Evolutionary conservation across 2,113 vertebrate species (phyloP).

Genomic region (Stegostoma tigrinum): DNA sequence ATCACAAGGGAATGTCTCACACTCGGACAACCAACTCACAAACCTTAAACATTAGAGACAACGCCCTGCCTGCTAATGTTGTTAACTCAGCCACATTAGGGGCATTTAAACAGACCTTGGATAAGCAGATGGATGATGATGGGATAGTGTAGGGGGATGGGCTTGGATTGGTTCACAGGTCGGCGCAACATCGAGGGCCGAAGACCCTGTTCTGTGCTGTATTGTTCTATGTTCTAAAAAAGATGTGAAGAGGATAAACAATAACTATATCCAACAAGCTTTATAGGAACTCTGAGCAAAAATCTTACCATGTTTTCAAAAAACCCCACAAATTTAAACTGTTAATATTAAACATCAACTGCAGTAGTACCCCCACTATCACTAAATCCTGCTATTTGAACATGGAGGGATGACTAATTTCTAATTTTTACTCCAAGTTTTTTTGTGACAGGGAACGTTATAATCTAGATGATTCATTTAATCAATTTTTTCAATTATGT

Average conservation of each 20-base stretch:
- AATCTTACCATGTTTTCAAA: not conserved
- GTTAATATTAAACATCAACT: not conserved
- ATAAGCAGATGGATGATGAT: too few species aligned
- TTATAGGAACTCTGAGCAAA: not conserved
- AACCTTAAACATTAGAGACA: not conserved
- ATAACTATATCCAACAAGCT: not conserved
- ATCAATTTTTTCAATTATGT: not conserved
- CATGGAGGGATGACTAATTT: not conserved
- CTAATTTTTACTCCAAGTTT: not conserved
- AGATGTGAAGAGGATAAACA: not conserved
- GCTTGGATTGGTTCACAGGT: too few species aligned
- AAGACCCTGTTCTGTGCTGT: too few species aligned
- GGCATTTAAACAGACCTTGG: too few species aligned
- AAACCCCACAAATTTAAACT: not conserved
- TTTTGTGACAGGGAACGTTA: not conserved
- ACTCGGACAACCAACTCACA: not conserved
- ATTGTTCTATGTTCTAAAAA: too few species aligned
- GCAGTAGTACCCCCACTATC: not conserved
- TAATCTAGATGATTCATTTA: not conserved
- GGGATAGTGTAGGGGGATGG: too few species aligned
- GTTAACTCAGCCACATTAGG: too few species aligned
- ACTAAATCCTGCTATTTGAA: not conserved
- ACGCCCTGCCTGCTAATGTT: too few species aligned
- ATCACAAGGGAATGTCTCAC: not conserved
- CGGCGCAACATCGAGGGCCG: too few species aligned